Evolutionary conservation across 2,888 invertebrate species (phyloP).

Genomic region (Sarcophaga caerulescens): DNA sequence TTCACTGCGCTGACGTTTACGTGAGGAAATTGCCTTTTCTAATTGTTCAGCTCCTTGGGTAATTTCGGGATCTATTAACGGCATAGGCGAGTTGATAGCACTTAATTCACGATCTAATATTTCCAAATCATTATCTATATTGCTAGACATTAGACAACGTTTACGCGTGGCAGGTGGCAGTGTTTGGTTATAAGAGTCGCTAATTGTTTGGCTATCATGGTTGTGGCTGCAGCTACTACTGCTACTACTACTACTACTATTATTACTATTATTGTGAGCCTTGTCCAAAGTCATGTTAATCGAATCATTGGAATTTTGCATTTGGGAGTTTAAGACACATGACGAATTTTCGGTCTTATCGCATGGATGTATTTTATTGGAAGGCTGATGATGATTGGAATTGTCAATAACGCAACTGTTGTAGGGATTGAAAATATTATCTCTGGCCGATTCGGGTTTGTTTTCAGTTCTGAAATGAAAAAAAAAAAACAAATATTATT

Average conservation of each 20-base stretch:
- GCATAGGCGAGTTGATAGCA: slow-evolving; percentile 81
- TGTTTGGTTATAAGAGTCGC: slow-evolving; percentile 14
- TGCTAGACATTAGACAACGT: slow-evolving; percentile 77
- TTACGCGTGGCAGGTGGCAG: slow-evolving; percentile 71
- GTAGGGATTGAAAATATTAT: slow-evolving; percentile 80
- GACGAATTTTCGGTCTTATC: slow-evolving; percentile 51
- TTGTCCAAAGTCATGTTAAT: slow-evolving; percentile 1
- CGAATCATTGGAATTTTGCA: slow-evolving; percentile 39
- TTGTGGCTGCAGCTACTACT: slow-evolving; percentile 8
- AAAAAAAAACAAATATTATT: background rate
- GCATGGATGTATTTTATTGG: slow-evolving; percentile 68
- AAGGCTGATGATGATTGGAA: slow-evolving; percentile 74
- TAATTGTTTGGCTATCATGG: slow-evolving; percentile 43
- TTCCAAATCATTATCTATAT: slow-evolving; percentile 81
- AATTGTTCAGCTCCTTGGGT: slow-evolving; percentile 81
- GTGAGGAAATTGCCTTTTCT: slow-evolving; percentile 79
- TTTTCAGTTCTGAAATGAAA: slow-evolving; percentile 75
- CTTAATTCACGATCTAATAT: slow-evolving; percentile 81
- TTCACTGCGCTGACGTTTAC: slow-evolving; percentile 82
- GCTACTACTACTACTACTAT: slow-evolving; percentile 8
- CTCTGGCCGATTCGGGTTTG: slow-evolving; percentile 78
- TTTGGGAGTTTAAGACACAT: slow-evolving; percentile 23
- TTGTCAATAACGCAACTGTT: slow-evolving; percentile 73
- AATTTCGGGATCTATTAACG: slow-evolving; percentile 81
- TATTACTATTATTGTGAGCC: slow-evolving; percentile 21